Evolutionary conservation across 1,140 invertebrate species (phyloP).

Genomic region (Dreissena rostriformis): DNA sequence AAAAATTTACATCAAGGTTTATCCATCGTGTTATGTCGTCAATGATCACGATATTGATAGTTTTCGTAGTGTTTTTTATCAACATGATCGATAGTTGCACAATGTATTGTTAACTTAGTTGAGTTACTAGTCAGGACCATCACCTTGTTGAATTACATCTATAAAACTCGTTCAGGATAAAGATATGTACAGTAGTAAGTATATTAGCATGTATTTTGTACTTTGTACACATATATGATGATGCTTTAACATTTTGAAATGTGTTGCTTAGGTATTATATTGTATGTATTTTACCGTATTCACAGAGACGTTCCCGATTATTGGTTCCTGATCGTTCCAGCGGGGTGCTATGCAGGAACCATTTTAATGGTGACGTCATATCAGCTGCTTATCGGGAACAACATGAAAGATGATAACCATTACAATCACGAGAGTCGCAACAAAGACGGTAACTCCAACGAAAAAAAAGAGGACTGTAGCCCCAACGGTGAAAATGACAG

Average conservation of each 20-base stretch:
- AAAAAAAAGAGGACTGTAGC: no score
- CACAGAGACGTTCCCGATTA: constrained; percentile 5
- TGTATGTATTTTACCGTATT: no score
- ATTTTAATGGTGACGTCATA: constrained; percentile 23
- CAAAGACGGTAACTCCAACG: neutral
- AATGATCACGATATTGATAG: no score
- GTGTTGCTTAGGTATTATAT: no score
- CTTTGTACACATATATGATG: neutral
- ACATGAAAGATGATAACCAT: constrained; percentile 14
- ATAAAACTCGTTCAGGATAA: no score
- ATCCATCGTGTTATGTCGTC: no score
- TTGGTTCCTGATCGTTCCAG: constrained; percentile 50
- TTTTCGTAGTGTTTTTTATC: no score
- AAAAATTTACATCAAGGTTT: no score
- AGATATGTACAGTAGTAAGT: neutral
- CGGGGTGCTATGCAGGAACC: constrained; percentile 17
- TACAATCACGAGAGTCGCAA: neutral
- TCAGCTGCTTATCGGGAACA: constrained; percentile 50
- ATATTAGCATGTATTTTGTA: neutral
- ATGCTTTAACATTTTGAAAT: neutral
- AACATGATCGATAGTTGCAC: no score
- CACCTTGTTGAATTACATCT: no score
- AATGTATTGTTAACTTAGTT: no score
- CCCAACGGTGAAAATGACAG: neutral
- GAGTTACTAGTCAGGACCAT: no score